phyloP scores from a whole-genome alignment of 2,113 vertebrate genomes.

The Brienomyrus brachyistius region DNA sequence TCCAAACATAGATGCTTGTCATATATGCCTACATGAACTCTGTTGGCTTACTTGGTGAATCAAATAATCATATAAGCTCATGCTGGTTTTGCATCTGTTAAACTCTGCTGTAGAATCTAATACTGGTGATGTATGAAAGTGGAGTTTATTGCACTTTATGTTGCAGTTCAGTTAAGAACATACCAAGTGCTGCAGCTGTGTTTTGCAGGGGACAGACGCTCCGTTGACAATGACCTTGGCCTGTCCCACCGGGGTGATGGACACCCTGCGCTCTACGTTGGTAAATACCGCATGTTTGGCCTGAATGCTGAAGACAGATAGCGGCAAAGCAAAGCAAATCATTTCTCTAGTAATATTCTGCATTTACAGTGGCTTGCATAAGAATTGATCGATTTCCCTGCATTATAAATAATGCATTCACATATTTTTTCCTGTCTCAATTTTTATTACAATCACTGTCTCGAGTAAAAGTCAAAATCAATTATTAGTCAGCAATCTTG shows the following conservation, averaged over 20 bases:
- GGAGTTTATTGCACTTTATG: background rate
- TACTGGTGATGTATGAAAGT: background rate
- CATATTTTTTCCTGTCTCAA: background rate
- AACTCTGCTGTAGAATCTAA: background rate
- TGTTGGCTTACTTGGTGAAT: background rate
- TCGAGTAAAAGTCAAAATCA: background rate
- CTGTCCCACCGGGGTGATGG: slow-evolving; percentile 53
- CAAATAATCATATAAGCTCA: background rate
- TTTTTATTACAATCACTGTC: background rate
- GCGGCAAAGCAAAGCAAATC: background rate
- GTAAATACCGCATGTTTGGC: slow-evolving; percentile 72
- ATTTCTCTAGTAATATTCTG: background rate
- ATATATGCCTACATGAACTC: background rate
- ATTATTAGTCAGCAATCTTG: background rate
- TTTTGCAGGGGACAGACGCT: slow-evolving; percentile 46
- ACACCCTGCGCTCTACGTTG: slow-evolving; percentile 61
- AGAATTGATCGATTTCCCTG: background rate
- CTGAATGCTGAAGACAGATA: slow-evolving; percentile 62
- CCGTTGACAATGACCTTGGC: slow-evolving; percentile 76
- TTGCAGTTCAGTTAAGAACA: slow-evolving; percentile 17
- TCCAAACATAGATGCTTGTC: background rate
- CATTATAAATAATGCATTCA: background rate
- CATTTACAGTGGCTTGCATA: background rate
- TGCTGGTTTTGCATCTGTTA: background rate
- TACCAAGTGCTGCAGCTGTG: slow-evolving; percentile 74